These are phyloP conservation scores for Pangasianodon hypophthalmus DNA, from an alignment of 2,113 vertebrate genomes.

Conservation along the genomic window DNA sequence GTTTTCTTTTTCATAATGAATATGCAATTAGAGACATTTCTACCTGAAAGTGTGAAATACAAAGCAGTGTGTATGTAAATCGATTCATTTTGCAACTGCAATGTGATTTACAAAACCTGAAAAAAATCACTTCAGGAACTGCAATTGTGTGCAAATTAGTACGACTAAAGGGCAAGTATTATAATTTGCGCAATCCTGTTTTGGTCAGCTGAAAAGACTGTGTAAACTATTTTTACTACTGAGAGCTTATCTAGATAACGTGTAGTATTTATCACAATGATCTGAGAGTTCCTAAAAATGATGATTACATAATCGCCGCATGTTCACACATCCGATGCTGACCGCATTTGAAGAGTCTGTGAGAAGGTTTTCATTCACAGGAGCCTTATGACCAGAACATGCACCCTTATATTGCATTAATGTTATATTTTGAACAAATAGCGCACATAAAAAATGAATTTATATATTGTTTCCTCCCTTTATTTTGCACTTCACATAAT, in stretches of 20 bases:
- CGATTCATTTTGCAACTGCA: not conserved
- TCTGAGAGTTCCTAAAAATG: not conserved
- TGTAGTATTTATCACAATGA: not conserved
- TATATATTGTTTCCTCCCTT: too few species aligned
- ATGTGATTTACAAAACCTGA: not conserved
- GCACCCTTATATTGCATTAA: too few species aligned
- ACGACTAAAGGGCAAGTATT: not conserved
- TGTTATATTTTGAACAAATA: too few species aligned
- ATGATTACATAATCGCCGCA: not conserved
- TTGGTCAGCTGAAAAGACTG: not conserved
- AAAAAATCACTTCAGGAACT: not conserved
- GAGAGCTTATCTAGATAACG: not conserved
- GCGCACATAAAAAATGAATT: too few species aligned
- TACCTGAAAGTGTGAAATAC: not conserved
- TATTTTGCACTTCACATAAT: too few species aligned
- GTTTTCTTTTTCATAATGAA: not conserved
- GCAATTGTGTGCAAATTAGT: not conserved
- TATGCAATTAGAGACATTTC: not conserved
- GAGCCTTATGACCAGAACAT: not conserved
- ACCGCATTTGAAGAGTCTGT: not conserved
- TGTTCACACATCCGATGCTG: not conserved
- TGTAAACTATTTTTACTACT: not conserved
- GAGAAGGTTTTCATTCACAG: not conserved
- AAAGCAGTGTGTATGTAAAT: not conserved
- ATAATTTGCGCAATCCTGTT: not conserved